phyloP scores from a whole-genome alignment of 2,113 vertebrate genomes.

The Himantopus leucocephalus region DNA sequence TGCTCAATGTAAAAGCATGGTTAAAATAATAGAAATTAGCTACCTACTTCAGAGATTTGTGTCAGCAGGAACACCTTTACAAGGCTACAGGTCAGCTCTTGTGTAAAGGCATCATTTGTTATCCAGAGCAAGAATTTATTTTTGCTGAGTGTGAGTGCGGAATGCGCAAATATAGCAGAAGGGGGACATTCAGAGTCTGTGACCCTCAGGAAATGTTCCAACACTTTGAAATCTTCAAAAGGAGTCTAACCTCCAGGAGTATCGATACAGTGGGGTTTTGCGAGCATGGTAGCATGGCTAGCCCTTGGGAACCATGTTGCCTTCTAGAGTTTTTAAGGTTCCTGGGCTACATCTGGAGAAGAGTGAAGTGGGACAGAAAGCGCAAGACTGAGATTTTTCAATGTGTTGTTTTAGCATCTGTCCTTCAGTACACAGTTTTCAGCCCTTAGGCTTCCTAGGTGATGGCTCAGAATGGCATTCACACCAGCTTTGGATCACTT shows the following conservation, averaged over 20 bases:
- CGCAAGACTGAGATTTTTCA: not conserved
- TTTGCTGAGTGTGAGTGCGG: not conserved
- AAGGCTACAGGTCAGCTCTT: not conserved
- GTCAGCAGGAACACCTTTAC: not conserved
- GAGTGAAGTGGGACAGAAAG: not conserved
- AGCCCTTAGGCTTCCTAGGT: not conserved
- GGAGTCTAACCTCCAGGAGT: not conserved
- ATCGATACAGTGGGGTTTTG: not conserved
- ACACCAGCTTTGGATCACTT: not conserved
- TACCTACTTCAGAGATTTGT: not conserved
- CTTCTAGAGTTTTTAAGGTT: not conserved
- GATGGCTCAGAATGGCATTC: not conserved
- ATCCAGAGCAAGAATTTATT: not conserved
- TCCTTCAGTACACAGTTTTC: not conserved
- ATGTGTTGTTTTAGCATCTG: not conserved
- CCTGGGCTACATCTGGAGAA: not conserved
- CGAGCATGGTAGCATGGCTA: not conserved
- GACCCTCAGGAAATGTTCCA: not conserved
- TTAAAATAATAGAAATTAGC: not conserved
- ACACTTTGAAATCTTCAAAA: not conserved
- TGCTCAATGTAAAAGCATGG: not conserved
- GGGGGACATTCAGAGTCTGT: not conserved
- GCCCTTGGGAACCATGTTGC: not conserved
- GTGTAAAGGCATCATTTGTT: not conserved
- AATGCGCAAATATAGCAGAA: accelerated